Percentiles rank a stretch among this genome's conserved stretches.
phyloP scores from a whole-genome alignment of 92 coral and sea anemone species.

The Phymanthus crucifer region DNA sequence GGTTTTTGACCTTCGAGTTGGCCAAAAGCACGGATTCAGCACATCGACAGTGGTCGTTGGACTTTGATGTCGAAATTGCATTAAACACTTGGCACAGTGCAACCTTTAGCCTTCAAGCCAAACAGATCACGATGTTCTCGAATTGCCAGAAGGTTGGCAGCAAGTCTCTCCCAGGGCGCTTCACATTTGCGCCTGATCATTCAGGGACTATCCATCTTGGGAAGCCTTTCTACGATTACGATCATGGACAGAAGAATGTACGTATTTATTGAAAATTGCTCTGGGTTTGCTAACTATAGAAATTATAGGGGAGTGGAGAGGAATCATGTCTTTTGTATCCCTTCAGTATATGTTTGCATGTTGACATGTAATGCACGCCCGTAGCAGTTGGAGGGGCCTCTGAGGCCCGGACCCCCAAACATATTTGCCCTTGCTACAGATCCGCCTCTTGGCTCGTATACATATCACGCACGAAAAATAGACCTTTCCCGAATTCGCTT shows the following conservation, averaged over 20 bases:
- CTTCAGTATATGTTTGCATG: no score
- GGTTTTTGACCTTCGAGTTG: slow-evolving; percentile 57
- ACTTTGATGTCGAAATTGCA: slow-evolving; percentile 67
- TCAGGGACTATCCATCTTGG: slow-evolving; percentile 62
- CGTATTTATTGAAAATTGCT: neutral
- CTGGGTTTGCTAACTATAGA: neutral
- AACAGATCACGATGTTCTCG: slow-evolving; percentile 68
- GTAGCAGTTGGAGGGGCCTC: no score
- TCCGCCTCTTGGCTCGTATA: no score
- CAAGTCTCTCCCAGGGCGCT: slow-evolving; percentile 47
- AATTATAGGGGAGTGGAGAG: no score
- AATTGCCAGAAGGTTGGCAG: slow-evolving; percentile 80
- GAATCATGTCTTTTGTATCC: no score
- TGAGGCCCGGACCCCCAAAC: no score
- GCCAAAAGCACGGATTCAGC: slow-evolving; percentile 32
- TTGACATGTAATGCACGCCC: no score
- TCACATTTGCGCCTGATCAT: slow-evolving; percentile 59
- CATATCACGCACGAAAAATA: no score
- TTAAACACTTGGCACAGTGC: slow-evolving; percentile 77
- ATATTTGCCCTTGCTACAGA: no score
- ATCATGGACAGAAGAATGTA: slow-evolving; percentile 29
- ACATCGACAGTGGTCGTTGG: slow-evolving; percentile 41
- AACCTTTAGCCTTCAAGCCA: slow-evolving; percentile 72
- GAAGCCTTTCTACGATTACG: slow-evolving; percentile 37
- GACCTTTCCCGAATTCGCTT: no score